phyloP scores from a whole-genome alignment of 2,888 invertebrate genomes.

The Pilophorus perplexus region DNA sequence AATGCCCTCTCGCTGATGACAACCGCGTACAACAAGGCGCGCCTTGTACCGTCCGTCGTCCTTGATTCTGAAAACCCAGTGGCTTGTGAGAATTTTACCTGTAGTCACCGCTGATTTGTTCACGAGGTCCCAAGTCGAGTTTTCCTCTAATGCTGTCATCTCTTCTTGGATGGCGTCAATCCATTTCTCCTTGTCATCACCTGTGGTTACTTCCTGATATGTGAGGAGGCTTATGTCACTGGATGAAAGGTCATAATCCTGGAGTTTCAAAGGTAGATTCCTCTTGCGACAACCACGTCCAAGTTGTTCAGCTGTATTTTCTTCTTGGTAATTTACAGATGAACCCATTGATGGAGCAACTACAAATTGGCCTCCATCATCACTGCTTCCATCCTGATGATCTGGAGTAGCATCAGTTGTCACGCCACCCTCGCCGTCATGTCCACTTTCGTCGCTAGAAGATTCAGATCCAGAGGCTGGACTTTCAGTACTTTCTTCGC shows the following conservation, averaged over 20 bases:
- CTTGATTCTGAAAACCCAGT: slow-evolving; percentile 21
- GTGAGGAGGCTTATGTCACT: slow-evolving; percentile 1
- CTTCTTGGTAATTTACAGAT: too few species aligned
- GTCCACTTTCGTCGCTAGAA: too few species aligned
- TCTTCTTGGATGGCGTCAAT: slow-evolving; percentile 21
- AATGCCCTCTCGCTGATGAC: slow-evolving; percentile 13
- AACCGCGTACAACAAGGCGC: slow-evolving; percentile 16
- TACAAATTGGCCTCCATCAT: not conserved
- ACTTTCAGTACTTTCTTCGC: too few species aligned
- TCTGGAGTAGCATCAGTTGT: not conserved
- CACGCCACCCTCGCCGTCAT: too few species aligned
- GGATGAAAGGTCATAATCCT: not conserved
- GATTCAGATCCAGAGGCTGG: too few species aligned
- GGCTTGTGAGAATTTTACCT: not conserved
- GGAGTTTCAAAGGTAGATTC: not conserved
- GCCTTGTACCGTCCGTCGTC: slow-evolving; percentile 29
- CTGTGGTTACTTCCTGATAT: slow-evolving; percentile 3
- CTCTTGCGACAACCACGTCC: not conserved
- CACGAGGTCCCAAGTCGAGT: slow-evolving; percentile 7
- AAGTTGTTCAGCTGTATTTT: not conserved
- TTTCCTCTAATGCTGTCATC: slow-evolving; percentile 5
- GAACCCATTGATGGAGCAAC: too few species aligned
- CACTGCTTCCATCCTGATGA: not conserved
- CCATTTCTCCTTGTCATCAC: slow-evolving; percentile 15
- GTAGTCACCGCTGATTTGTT: not conserved